phyloP scores from a whole-genome alignment of 2,797 vertebrate genomes.

The Poecilia velifera region DNA sequence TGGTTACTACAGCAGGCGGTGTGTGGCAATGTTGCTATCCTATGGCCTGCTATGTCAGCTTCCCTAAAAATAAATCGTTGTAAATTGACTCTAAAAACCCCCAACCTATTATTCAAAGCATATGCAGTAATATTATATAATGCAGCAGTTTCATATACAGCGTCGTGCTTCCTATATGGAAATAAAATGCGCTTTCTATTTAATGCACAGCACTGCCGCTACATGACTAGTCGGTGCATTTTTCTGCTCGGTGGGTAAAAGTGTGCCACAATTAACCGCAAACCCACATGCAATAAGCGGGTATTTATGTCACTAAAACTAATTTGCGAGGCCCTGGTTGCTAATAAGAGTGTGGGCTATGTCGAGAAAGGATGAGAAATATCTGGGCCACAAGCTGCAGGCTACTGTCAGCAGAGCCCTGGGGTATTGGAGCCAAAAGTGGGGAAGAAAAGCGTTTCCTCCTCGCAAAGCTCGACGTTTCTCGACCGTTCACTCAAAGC shows the following conservation, averaged over 20 bases:
- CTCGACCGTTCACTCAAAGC: slow-evolving; percentile 22
- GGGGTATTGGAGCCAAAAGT: slow-evolving; percentile 42
- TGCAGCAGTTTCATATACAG: slow-evolving; percentile 42
- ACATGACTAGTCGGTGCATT: slow-evolving; percentile 21
- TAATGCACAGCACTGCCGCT: slow-evolving; percentile 1
- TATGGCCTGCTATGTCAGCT: slow-evolving; percentile 39
- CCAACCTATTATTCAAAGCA: not conserved
- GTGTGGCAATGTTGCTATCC: slow-evolving; percentile 12
- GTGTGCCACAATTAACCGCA: slow-evolving; percentile 17
- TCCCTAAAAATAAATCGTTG: slow-evolving; percentile 12
- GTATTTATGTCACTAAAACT: slow-evolving; percentile 45
- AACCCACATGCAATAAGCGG: not conserved
- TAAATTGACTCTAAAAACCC: slow-evolving; percentile 11
- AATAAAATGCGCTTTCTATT: not conserved
- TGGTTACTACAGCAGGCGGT: slow-evolving; percentile 6
- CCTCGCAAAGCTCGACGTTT: slow-evolving; percentile 17
- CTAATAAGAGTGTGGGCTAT: slow-evolving; percentile 44
- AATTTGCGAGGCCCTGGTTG: slow-evolving; percentile 39
- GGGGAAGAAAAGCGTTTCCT: slow-evolving; percentile 58
- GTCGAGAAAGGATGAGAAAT: slow-evolving; percentile 45
- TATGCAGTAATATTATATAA: slow-evolving; percentile 2
- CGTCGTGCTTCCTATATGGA: not conserved
- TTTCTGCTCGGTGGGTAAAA: slow-evolving; percentile 27
- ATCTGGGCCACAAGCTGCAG: slow-evolving; percentile 73
- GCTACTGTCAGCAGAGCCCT: slow-evolving; percentile 58